Conservation (phyloP, 2,113 vertebrate genomes). For the Tupaia tana region DNA sequence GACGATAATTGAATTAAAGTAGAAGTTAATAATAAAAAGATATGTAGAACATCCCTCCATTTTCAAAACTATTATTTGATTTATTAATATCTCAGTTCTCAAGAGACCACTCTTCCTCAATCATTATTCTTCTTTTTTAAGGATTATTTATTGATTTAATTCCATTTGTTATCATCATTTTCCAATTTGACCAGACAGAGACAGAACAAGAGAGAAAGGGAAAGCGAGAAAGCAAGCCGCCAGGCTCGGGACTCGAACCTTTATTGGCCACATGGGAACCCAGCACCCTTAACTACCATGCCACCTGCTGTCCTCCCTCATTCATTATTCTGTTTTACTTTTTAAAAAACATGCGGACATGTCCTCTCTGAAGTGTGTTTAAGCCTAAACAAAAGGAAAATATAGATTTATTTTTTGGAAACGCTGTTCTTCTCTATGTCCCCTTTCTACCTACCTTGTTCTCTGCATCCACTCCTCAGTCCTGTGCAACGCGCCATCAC, state of each 20-base stretch:
- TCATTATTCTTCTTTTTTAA: neutral
- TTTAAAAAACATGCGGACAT: neutral
- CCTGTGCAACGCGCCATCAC: fast-evolving
- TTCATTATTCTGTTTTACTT: neutral
- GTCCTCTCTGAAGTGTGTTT: neutral
- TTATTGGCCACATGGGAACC: no score
- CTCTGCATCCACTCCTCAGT: neutral
- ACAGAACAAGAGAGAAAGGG: no score
- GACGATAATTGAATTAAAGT: neutral
- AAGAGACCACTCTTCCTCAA: neutral
- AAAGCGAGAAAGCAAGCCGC: no score
- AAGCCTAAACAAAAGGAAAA: neutral
- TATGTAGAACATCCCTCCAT: neutral
- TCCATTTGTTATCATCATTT: no score
- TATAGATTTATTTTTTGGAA: neutral
- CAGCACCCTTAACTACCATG: no score
- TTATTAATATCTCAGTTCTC: neutral
- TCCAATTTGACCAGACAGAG: no score
- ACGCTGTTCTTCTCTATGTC: neutral
- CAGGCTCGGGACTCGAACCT: no score
- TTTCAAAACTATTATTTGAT: neutral
- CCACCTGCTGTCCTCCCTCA: neutral
- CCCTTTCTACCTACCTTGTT: neutral
- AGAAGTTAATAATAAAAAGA: neutral
- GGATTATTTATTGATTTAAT: no score